A percentile compares a stretch with the other conserved stretches of the same genome.
Evolutionary conservation across 1,140 invertebrate genomes (phyloP).

Genomic region (Zophobas morio): DNA sequence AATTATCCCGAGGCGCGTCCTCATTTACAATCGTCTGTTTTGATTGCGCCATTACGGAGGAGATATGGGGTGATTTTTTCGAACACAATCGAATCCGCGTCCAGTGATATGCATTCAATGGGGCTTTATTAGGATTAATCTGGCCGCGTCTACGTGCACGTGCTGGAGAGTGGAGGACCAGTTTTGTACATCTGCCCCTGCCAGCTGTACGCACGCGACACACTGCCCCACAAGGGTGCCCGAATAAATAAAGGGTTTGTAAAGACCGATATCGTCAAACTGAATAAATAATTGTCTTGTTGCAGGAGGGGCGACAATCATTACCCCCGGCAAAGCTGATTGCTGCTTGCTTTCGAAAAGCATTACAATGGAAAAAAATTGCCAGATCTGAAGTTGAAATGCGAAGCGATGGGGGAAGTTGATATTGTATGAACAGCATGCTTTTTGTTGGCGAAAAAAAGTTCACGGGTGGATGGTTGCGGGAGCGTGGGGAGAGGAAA

Average conservation of each 20-base stretch:
- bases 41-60: neutral
- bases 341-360: neutral
- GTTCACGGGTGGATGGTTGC: too few species aligned
- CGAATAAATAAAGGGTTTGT: constrained; percentile 40
- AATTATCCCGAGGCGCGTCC: neutral
- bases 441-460: too few species aligned
- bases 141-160: constrained; percentile 29
- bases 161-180: constrained; percentile 35
- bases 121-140: constrained; percentile 40
- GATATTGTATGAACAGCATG: too few species aligned
- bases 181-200: constrained; percentile 37
- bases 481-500: too few species aligned
- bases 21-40: neutral
- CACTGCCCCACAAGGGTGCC: constrained; percentile 39
- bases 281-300: constrained; percentile 29
- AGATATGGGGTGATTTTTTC: constrained; percentile 20
- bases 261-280: constrained; percentile 29
- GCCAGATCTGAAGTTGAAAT: too few species aligned
- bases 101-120: constrained; percentile 30
- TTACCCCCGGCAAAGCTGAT: neutral
- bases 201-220: constrained; percentile 38
- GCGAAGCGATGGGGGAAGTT: too few species aligned
- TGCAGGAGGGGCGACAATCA: constrained; percentile 18
- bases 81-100: constrained; percentile 16
- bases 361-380: constrained; percentile 3